Evolutionary conservation across 2,797 vertebrate species (phyloP), one percentile per base, ranked within the genome.

Genomic region (Sus cebifrons): DNA sequence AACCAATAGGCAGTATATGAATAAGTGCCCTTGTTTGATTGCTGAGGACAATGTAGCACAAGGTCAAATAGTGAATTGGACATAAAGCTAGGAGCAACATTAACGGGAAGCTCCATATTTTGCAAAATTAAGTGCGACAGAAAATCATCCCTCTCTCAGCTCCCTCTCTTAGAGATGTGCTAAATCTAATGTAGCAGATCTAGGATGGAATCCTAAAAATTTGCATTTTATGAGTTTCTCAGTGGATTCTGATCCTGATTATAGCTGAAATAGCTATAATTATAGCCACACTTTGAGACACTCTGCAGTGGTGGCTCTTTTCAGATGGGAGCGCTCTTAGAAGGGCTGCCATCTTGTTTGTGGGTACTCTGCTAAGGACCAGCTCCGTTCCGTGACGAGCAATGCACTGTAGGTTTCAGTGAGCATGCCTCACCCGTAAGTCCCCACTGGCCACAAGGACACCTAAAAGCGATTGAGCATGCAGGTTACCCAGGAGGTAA

Each of bases 391-490:
- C 89, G 21, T 23, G 15, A n/a, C 49, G n/a, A 62, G 29, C 2
- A 3, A 27, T 11, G 8, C 13, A 44, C 71, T 15, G 54, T 56
- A 14, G 44, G 54, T 56, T 15, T 14, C 14, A 16, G 14, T 56
- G 54, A 78, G 20, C 52, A 23, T 56, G 17, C n/a, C 3, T 78
- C 75, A 32, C 1, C 9, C 64, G 13, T 81, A 25, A 17, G 40
- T 25, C 23, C 70, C 5, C 40, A 11, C 52, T 12, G 9, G 32
- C 20, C 73, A 32, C 23, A 73, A 49, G n/a, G 40, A 78, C 27
- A 68, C 5, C 1, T 20, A 3, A 6, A 6, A 73, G 21, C 7
- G 29, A n/a, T 2, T 2, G 23, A 6, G 8, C 18, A 40, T 2
- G 5, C 29, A 13, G 17, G 52, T 32, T 60, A 21, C 2, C 40